Conservation (phyloP, 2,888 invertebrate genomes). For the Spicauda simplicius region DNA sequence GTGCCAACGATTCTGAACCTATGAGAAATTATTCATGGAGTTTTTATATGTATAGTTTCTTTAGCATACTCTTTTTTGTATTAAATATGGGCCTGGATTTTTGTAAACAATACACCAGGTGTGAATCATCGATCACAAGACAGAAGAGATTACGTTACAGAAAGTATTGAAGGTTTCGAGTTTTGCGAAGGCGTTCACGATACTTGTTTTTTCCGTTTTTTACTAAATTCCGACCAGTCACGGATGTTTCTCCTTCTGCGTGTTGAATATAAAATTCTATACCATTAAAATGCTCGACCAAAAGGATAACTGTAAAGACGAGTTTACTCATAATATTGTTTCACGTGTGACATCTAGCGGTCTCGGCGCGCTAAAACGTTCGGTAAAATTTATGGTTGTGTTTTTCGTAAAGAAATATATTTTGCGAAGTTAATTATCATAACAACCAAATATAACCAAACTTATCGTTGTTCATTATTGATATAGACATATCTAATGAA, state of each 20-base stretch:
- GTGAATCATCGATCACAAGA: conserved; percentile 43
- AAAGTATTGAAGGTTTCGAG: conserved; percentile 37
- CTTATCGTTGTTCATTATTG: no score
- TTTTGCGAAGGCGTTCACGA: conserved; percentile 48
- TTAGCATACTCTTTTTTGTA: background rate
- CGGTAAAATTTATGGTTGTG: conserved; percentile 35
- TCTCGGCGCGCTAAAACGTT: conserved; percentile 46
- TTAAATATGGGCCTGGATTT: background rate
- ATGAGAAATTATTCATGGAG: background rate
- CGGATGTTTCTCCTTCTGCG: conserved; percentile 56
- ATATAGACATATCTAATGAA: no score
- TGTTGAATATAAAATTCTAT: conserved; percentile 62
- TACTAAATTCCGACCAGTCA: conserved; percentile 50
- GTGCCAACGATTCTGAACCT: background rate
- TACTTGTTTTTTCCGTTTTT: conserved; percentile 39
- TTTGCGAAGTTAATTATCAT: conserved; percentile 16
- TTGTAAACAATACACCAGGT: conserved; percentile 29
- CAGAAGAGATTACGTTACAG: conserved; percentile 39
- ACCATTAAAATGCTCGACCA: conserved; percentile 58
- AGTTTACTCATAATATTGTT: conserved; percentile 62
- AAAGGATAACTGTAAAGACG: conserved; percentile 70
- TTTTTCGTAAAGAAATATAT: conserved; percentile 22
- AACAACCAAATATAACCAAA: background rate
- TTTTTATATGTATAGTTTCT: background rate
- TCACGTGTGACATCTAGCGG: conserved; percentile 53